phyloP scores from a whole-genome alignment of 2,113 vertebrate genomes.

The Clinocottus analis region DNA sequence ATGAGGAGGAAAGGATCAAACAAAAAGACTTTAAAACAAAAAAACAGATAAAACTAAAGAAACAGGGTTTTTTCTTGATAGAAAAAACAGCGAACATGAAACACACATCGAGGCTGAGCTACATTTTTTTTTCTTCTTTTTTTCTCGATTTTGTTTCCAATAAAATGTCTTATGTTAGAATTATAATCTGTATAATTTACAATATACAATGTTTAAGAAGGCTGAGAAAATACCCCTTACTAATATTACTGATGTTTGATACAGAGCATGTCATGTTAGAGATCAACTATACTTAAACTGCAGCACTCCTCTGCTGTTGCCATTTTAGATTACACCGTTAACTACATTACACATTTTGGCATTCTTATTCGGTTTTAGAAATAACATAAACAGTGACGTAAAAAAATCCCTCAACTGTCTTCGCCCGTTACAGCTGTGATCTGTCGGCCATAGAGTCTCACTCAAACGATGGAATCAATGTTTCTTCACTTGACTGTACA shows the following conservation, averaged over 20 bases:
- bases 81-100: conserved; percentile 95
- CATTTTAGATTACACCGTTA: conserved; percentile 89
- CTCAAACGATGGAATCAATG: conserved; percentile 11
- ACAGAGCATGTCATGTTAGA: conserved; percentile 88
- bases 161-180: conserved; percentile 92
- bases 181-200: conserved; percentile 98
- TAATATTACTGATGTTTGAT: conserved; percentile 94
- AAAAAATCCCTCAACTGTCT: conserved; percentile 25
- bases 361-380: conserved; percentile 86
- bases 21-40: conserved; percentile 51
- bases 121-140: conserved; percentile 85
- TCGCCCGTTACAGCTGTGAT: conserved; percentile 58
- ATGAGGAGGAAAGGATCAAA: conserved; percentile 76
- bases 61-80: conserved; percentile 62
- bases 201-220: conserved; percentile 97
- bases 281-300: conserved; percentile 88
- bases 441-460: conserved; percentile 12
- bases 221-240: conserved; percentile 95
- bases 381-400: conserved; percentile 52
- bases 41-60: conserved; percentile 47
- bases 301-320: conserved; percentile 85
- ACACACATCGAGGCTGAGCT: conserved; percentile 93
- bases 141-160: conserved; percentile 79
- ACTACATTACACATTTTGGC: conserved; percentile 84
- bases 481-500: conserved; percentile 2